Evolutionary conservation across 2,797 vertebrate species (phyloP).

Genomic region (Aulostomus chinensis): DNA sequence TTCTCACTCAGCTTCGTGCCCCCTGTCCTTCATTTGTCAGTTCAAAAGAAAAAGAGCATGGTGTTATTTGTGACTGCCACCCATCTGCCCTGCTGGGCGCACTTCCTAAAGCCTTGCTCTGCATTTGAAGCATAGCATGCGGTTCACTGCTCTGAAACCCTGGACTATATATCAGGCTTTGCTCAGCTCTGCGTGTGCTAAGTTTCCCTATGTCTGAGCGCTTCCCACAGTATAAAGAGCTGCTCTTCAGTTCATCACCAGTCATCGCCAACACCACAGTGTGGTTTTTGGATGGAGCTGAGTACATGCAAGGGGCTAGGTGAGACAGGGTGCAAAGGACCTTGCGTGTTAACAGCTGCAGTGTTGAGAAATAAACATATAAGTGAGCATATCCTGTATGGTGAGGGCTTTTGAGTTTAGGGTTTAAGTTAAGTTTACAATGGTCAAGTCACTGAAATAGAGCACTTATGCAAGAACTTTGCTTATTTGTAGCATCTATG

Average conservation of each 20-base stretch:
- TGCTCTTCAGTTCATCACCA: constrained; percentile 57
- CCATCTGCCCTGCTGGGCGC: constrained; percentile 32
- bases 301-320: constrained; percentile 29
- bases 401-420: background rate
- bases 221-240: constrained; percentile 50
- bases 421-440: too few species aligned
- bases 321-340: constrained; percentile 50
- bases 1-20: constrained; percentile 1
- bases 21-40: background rate
- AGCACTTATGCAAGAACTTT: too few species aligned
- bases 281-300: constrained; percentile 73
- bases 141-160: constrained; percentile 62
- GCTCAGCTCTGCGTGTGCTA: constrained; percentile 46
- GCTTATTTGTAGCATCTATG: background rate
- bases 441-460: too few species aligned
- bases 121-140: constrained; percentile 46
- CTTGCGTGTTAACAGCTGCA: too few species aligned
- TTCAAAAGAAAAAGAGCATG: constrained; percentile 10
- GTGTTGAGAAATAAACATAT: too few species aligned
- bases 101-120: constrained; percentile 55
- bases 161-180: constrained; percentile 68
- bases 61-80: constrained; percentile 32
- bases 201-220: constrained; percentile 72
- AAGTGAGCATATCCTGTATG: constrained; percentile 1
- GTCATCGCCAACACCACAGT: constrained; percentile 66